Conservation (phyloP, 2,797 vertebrate species). For the Enteromius trimaculatus region DNA sequence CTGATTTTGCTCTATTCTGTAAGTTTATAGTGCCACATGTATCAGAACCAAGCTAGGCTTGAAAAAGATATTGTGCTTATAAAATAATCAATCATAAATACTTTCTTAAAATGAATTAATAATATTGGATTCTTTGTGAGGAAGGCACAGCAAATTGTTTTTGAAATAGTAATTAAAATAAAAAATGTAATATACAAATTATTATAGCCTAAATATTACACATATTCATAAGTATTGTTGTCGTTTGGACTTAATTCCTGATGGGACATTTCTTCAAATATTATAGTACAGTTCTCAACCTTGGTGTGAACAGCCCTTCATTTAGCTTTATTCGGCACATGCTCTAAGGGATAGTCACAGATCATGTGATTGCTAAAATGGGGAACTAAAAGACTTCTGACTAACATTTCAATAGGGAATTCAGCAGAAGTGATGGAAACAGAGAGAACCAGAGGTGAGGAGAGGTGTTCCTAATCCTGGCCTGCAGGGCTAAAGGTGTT, state of each 20-base stretch:
- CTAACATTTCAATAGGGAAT: slow-evolving; percentile 4
- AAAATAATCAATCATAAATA: background rate
- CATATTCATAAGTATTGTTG: background rate
- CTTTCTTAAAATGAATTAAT: background rate
- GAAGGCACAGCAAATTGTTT: background rate
- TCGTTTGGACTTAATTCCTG: background rate
- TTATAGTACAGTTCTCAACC: background rate
- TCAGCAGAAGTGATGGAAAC: background rate
- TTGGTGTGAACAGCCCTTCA: background rate
- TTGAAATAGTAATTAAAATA: background rate
- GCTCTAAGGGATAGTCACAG: background rate
- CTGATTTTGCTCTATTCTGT: background rate
- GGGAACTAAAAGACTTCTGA: background rate
- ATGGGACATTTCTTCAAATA: background rate
- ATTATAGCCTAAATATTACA: background rate
- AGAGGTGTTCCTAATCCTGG: slow-evolving; percentile 71
- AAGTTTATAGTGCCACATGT: background rate
- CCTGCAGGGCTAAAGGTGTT: slow-evolving; percentile 71
- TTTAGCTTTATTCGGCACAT: background rate
- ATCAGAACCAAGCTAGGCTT: background rate
- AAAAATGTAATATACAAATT: background rate
- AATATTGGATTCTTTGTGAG: background rate
- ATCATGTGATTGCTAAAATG: background rate
- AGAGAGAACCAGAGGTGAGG: background rate
- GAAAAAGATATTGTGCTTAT: background rate